phyloP scores from a whole-genome alignment of 2,797 vertebrate species.

The Syndactyla subalaris region DNA sequence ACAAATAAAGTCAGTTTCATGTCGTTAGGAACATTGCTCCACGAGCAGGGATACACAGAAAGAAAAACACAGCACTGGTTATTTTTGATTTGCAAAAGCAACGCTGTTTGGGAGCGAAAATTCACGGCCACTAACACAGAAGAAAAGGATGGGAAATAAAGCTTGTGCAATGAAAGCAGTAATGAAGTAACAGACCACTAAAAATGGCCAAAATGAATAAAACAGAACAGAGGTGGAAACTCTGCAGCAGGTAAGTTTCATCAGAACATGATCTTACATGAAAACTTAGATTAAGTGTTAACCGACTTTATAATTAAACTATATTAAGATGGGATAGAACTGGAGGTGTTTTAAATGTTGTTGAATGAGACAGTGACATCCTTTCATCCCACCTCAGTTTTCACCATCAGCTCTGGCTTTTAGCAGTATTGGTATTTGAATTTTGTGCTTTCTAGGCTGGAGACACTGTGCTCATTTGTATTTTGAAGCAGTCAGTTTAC shows the following conservation, averaged over 20 bases:
- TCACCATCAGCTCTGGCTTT: neutral
- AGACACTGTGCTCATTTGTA: neutral
- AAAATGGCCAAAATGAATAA: neutral
- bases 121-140: neutral
- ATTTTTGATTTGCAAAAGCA: neutral
- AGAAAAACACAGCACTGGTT: neutral
- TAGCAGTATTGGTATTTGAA: neutral
- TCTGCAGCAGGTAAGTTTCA: neutral
- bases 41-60: accelerated
- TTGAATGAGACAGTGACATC: neutral
- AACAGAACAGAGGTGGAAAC: neutral
- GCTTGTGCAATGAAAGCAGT: neutral
- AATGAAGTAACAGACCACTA: neutral
- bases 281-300: neutral
- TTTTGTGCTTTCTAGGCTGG: neutral
- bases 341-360: neutral
- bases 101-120: neutral
- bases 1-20: neutral
- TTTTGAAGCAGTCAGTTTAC: neutral
- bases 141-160: neutral
- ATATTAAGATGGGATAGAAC: neutral
- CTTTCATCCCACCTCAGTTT: neutral
- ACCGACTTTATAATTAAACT: neutral
- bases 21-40: neutral
- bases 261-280: neutral